Evolutionary conservation across 2,797 vertebrate genomes (phyloP).

Genomic region (Lycodopsis pacificus): DNA sequence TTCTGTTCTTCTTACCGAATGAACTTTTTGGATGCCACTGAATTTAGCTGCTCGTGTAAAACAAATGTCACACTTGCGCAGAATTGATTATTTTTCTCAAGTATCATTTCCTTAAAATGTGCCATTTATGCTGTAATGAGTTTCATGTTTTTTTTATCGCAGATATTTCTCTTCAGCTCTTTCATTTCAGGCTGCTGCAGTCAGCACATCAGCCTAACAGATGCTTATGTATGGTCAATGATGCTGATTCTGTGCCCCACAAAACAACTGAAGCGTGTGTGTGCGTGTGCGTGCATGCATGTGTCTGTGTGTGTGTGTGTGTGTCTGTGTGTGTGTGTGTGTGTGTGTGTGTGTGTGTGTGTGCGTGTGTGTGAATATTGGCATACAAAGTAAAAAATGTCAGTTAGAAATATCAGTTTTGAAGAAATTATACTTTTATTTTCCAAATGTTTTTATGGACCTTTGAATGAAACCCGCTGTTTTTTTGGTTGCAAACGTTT

Average conservation of each 20-base stretch:
- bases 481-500: conserved; percentile 19
- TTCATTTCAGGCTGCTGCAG: conserved; percentile 29
- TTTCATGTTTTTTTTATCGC: not conserved
- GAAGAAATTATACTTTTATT: conserved; percentile 9
- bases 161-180: conserved; percentile 4
- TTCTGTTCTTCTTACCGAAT: conserved; percentile 30
- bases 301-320: not conserved
- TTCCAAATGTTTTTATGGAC: conserved; percentile 22
- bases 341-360: not conserved
- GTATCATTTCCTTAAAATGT: conserved; percentile 15
- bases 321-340: conserved; percentile 1
- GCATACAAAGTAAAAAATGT: conserved; percentile 25
- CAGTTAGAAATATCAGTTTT: conserved; percentile 15
- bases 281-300: not conserved
- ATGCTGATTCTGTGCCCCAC: conserved; percentile 35
- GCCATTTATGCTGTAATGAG: conserved; percentile 38
- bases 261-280: conserved; percentile 32
- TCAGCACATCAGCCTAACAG: conserved; percentile 33
- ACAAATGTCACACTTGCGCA: conserved; percentile 16
- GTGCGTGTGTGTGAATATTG: not conserved
- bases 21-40: conserved; percentile 16
- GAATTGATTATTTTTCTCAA: conserved; percentile 40
- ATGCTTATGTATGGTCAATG: conserved; percentile 20
- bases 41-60: conserved; percentile 26
- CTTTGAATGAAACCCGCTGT: conserved; percentile 12